These are phyloP conservation scores for Lytechinus variegatus DNA, from an alignment of 35 echinoderm and acorn worm species.

Conservation along the genomic window DNA sequence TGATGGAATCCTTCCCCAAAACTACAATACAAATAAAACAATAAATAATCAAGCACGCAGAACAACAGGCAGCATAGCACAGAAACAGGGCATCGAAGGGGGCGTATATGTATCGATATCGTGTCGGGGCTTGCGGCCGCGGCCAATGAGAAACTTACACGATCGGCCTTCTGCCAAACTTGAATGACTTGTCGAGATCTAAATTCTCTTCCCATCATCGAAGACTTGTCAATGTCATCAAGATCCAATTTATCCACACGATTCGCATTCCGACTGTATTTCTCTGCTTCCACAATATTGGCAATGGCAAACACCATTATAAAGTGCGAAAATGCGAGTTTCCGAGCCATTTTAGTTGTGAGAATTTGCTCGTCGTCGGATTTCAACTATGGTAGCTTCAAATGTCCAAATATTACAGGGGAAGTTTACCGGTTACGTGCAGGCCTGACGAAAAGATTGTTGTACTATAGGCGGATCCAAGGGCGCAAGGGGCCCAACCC, in stretches of 20 bases:
- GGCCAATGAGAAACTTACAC: slow-evolving; percentile 11
- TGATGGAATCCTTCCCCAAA: too few relatives aligned
- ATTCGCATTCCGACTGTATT: not conserved
- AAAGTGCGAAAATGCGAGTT: not conserved
- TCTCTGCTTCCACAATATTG: not conserved
- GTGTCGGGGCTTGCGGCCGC: not conserved
- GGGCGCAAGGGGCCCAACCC: too few relatives aligned
- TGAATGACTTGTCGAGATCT: slow-evolving; percentile 12
- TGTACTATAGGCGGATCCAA: too few relatives aligned
- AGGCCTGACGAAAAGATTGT: too few relatives aligned
- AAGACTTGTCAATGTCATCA: not conserved
- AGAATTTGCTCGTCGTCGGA: too few relatives aligned
- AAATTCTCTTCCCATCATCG: not conserved
- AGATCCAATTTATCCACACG: not conserved
- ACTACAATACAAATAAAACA: too few relatives aligned
- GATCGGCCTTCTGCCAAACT: slow-evolving; percentile 29
- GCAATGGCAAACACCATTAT: not conserved
- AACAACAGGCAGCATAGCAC: not conserved
- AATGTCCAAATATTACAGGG: too few relatives aligned
- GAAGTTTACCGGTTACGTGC: too few relatives aligned
- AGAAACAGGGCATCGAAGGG: not conserved
- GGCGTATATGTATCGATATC: not conserved
- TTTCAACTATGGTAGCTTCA: too few relatives aligned
- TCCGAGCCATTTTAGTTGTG: not conserved
- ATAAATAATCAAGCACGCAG: too few relatives aligned